Evolutionary conservation across 2,888 invertebrate genomes (phyloP).

Genomic region (Microplitis deprimator): DNA sequence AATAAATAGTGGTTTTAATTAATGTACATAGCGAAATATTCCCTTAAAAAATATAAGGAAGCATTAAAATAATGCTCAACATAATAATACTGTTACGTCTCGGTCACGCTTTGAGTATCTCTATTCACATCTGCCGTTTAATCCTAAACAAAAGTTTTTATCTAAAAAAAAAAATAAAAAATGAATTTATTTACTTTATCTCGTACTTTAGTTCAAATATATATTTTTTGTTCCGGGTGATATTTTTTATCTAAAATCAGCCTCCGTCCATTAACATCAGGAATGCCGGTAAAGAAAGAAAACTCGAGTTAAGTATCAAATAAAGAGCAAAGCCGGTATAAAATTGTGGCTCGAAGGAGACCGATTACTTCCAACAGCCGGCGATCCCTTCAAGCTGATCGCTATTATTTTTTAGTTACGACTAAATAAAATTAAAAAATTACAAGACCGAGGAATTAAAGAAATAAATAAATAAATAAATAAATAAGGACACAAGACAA

Average conservation of each 20-base stretch:
- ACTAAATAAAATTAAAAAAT: slow-evolving; percentile 10
- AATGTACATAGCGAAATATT: slow-evolving; percentile 1
- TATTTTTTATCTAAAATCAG: slow-evolving; percentile 12
- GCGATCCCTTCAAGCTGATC: slow-evolving; percentile 31
- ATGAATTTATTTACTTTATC: too few relatives aligned
- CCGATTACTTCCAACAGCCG: slow-evolving; percentile 32
- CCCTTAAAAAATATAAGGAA: slow-evolving; percentile 15
- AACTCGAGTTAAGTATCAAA: not conserved
- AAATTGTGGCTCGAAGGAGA: slow-evolving; percentile 29
- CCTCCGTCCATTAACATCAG: slow-evolving; percentile 32
- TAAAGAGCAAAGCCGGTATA: not conserved
- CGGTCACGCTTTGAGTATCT: slow-evolving; percentile 5
- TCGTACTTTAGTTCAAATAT: not conserved
- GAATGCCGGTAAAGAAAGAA: slow-evolving; percentile 28
- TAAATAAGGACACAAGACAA: slow-evolving; percentile 6
- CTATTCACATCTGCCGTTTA: not conserved
- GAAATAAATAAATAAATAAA: not conserved
- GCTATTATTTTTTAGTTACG: slow-evolving; percentile 31
- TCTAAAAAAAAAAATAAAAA: not conserved
- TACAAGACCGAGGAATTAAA: not conserved
- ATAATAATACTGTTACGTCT: slow-evolving; percentile 25
- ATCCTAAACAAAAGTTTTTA: not conserved
- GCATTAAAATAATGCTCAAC: not conserved
- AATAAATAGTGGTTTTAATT: slow-evolving; percentile 1
- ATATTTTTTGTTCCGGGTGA: not conserved